Base-by-base conservation (phyloP, 2,888 invertebrate genomes). In the Iphiclides podalirius region DNA sequence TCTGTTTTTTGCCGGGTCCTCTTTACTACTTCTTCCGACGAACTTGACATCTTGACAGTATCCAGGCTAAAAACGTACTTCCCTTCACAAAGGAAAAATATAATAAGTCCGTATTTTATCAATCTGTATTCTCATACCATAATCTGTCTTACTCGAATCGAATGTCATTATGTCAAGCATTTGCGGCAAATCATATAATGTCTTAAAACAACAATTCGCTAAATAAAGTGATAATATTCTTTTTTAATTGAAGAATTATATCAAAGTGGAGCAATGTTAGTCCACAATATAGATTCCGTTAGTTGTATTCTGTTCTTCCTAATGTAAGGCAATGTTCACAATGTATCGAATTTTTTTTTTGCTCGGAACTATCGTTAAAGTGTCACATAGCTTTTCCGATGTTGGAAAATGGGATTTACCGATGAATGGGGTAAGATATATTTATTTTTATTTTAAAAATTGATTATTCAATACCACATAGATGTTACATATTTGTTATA, bases 361-460 rank as follows among this genome's bases (percentile, higher is more conserved):
- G 57, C 59, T 81, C 55, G 60, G 78, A 60, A 56, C 70, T 44
- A 53, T 78, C 54, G 58, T 77, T 53, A 72, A 75, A 69, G 66
- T 75, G 60, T 70, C 77, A 52, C 66, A 72, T 57, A 73, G 87
- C 60, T 86, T 91, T 76, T 91, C 92, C 26, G 92, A 92, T 72
- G 90, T 91, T 59, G 93, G 93, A 64, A 92, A 90, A 88, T 93
- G 92, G 91, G 91, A 92, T 75, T 90, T 90, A 64, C 84, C 89
- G 59, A 72, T 93, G 57, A 90, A 82, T 58, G 85, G 87, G 79
- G 91, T 91, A 70, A 78, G 79, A 54, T 26, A 31, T 4, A 23
- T 4, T 15, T 13, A 17, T 4, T 28, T 12, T 41, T n/a, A n/a
- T n/a, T n/a, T n/a, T n/a, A n/a, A n/a, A n/a, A n/a, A n/a, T n/a